Conservation (phyloP, 2,888 invertebrate species). For the Phragmatobia fuliginosa region DNA sequence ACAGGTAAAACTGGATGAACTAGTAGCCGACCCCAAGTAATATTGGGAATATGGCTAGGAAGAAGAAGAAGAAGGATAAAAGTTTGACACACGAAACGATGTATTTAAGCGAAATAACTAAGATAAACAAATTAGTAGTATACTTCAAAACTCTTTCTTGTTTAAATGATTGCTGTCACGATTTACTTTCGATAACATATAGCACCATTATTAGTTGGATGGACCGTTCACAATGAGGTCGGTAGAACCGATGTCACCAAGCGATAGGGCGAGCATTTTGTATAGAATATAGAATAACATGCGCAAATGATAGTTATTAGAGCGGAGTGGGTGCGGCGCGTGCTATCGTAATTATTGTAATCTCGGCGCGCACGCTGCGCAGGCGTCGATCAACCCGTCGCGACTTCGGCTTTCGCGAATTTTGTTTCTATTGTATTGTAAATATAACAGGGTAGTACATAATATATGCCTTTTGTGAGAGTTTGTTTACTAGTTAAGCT, state of each 20-base stretch:
- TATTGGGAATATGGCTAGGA: no score
- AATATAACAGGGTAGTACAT: constrained; percentile 13
- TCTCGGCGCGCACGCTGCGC: constrained; percentile 69
- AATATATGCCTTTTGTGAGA: neutral
- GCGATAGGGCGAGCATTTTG: constrained; percentile 76
- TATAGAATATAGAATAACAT: constrained; percentile 82
- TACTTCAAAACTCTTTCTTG: neutral
- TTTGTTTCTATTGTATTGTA: constrained; percentile 42
- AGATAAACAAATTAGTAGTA: no score
- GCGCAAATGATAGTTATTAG: constrained; percentile 85
- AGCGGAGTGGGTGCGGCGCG: constrained; percentile 74
- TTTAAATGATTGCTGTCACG: constrained; percentile 20
- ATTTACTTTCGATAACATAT: constrained; percentile 32
- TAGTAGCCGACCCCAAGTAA: no score
- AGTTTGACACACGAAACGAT: neutral
- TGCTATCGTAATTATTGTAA: constrained; percentile 84
- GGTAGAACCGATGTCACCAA: constrained; percentile 64
- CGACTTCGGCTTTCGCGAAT: constrained; percentile 42
- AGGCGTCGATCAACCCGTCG: constrained; percentile 45
- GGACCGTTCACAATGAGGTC: constrained; percentile 35
- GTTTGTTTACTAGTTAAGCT: neutral
- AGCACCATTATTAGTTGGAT: constrained; percentile 27
- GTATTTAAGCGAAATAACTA: no score
- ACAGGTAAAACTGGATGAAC: no score
- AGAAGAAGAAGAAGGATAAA: no score